Conservation (phyloP, 2,888 invertebrate species). For the Rhorus exstirpatorius region DNA sequence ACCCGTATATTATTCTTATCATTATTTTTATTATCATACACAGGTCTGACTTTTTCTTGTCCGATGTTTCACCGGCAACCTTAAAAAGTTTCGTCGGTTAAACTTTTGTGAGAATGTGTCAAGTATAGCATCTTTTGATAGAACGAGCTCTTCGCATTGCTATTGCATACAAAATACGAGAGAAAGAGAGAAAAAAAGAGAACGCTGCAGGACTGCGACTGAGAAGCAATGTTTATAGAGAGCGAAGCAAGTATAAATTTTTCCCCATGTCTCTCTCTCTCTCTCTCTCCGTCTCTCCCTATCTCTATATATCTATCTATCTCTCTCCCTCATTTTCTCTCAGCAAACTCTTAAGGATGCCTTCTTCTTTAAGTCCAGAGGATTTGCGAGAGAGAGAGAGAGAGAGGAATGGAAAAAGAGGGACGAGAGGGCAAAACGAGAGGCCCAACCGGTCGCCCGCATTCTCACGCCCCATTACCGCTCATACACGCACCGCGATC, state of each 20-base stretch:
- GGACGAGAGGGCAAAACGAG: constrained; percentile 76
- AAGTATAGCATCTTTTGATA: constrained; percentile 75
- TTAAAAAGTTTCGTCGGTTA: constrained; percentile 67
- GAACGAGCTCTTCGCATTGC: constrained; percentile 67
- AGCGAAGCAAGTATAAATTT: neutral
- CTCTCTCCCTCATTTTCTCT: constrained; percentile 9
- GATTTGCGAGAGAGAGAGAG: neutral
- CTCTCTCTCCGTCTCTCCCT: no score
- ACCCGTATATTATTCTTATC: constrained; percentile 32
- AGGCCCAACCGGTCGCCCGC: constrained; percentile 78
- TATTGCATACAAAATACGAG: constrained; percentile 26
- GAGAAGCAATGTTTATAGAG: constrained; percentile 52
- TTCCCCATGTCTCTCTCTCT: neutral
- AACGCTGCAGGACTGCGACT: constrained; percentile 45
- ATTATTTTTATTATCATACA: constrained; percentile 31
- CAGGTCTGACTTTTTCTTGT: constrained; percentile 35
- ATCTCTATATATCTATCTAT: no score
- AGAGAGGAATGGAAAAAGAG: constrained; percentile 24
- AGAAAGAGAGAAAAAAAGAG: constrained; percentile 42
- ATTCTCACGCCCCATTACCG: constrained; percentile 81
- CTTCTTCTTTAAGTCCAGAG: constrained; percentile 54
- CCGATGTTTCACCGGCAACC: neutral
- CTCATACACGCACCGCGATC: constrained; percentile 62
- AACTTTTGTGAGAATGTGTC: constrained; percentile 82
- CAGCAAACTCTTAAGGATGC: constrained; percentile 39